Conservation (phyloP, 2,797 vertebrate species). For the Sebastes reedi region DNA sequence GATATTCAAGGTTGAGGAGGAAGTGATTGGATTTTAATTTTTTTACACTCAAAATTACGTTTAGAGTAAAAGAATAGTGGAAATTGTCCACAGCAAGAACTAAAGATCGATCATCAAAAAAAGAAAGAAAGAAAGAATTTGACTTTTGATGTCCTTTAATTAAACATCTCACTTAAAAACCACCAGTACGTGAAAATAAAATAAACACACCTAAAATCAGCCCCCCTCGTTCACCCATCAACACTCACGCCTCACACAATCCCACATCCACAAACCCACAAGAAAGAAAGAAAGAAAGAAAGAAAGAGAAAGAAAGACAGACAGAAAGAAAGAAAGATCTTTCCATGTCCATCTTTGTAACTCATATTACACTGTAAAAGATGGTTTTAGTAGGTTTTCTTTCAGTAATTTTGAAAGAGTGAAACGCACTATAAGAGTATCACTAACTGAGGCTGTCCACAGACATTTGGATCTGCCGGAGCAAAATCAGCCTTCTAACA, state of each 20-base stretch:
- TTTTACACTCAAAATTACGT: neutral
- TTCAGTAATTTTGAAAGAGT: conserved; percentile 17
- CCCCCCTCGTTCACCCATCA: too few species aligned
- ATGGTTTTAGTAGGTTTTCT: neutral
- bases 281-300: neutral
- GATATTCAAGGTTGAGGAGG: neutral
- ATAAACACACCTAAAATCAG: too few species aligned
- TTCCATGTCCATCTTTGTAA: neutral
- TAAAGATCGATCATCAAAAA: neutral
- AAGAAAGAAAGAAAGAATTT: neutral
- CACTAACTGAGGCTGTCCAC: conserved; percentile 41
- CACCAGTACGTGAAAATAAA: neutral
- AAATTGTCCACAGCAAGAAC: neutral
- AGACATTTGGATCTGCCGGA: conserved; percentile 39
- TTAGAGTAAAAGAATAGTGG: neutral
- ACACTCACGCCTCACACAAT: too few species aligned
- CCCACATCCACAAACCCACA: too few species aligned
- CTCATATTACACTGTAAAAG: neutral
- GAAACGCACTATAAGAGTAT: conserved; percentile 35
- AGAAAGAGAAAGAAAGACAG: neutral
- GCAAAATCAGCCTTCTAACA: conserved; percentile 31
- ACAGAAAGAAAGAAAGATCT: neutral
- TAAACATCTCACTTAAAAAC: neutral
- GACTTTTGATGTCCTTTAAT: neutral
- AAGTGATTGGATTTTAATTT: too few species aligned